Base-by-base conservation (phyloP, 23 tunicate species). In the Ciona savignyi region DNA sequence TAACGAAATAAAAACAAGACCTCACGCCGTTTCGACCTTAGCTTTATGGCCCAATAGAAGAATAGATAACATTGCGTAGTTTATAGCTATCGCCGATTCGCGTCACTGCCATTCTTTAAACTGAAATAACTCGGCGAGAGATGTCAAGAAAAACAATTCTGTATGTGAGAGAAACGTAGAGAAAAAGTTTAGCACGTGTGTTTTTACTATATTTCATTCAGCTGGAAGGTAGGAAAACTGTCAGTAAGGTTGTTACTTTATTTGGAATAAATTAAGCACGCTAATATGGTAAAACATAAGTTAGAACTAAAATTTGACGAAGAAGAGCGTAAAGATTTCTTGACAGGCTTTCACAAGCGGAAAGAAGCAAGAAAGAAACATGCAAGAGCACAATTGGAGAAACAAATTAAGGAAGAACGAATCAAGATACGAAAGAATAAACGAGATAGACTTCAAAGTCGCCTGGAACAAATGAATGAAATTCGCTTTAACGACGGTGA, bases 291-390 rank as follows among this genome's bases (percentile, higher is more conserved):
- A 42, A 42, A 42, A 42, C 56, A 15, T 6, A 42, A 42, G 56
- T 42, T 42, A 42, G 56, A 42, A 9, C 9, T 82, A 25, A 76
- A 68, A 1, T 88, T 88, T 62, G 84, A 88, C 65, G 64, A 65
- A 26, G 70, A 62, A 30, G 74, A 88, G 33, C 77, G 96, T 30
- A 77, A 82, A 77, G 84, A 82, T 11, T 88, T 80, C 62, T 62
- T 88, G 32, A 77, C 96, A 31, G 96, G 96, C 9, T 88, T 88
- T 73, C 70, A 73, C 60, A 88, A 88, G 34, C 75, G 96, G 33
- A 88, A 88, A 77, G 83, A 82, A 29, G 96, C 78, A 33, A 75
- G 96, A 72, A 73, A 84, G 32, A 77, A 82, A 67, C 76, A 75
- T 30, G 96, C 96, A 0, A 65, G 69, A 65, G 20, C 9, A 27